Conservation (phyloP, 2,113 vertebrate genomes). For the Apteryx mantelli region DNA sequence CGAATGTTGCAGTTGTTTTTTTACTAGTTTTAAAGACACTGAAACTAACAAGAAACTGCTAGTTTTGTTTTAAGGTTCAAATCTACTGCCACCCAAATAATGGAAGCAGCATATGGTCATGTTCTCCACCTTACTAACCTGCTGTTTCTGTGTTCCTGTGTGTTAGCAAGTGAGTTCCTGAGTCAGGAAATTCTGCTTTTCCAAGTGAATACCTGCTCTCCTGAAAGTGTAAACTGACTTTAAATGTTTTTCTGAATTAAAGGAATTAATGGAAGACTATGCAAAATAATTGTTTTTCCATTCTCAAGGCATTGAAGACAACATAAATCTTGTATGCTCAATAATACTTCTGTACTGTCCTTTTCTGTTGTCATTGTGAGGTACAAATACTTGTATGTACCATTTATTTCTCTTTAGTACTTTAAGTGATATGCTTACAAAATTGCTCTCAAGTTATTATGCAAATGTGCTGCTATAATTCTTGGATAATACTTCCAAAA, state of each 20-base stretch:
- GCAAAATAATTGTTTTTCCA: not conserved
- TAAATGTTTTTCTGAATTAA: not conserved
- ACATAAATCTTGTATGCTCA: not conserved
- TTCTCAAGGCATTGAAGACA: not conserved
- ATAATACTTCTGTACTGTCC: not conserved
- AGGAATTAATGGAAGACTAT: not conserved
- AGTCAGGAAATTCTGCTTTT: not conserved
- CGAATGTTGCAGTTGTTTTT: not conserved
- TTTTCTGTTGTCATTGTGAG: not conserved
- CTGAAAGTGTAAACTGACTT: not conserved
- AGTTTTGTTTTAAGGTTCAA: not conserved
- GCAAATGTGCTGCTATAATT: not conserved
- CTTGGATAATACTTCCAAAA: not conserved
- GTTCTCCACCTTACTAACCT: not conserved
- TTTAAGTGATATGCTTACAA: not conserved
- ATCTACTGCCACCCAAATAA: not conserved
- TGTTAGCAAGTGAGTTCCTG: not conserved
- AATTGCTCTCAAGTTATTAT: slow-evolving; percentile 3
- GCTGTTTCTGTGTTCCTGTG: not conserved
- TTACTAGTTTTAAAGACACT: not conserved
- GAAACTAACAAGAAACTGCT: not conserved
- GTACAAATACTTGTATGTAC: not conserved
- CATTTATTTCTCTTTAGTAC: not conserved
- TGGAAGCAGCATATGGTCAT: not conserved
- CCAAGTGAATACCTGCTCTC: not conserved